These are phyloP conservation scores for Sminthurides aquaticus DNA, from an alignment of 2,888 invertebrate species.

Conservation along the genomic window DNA sequence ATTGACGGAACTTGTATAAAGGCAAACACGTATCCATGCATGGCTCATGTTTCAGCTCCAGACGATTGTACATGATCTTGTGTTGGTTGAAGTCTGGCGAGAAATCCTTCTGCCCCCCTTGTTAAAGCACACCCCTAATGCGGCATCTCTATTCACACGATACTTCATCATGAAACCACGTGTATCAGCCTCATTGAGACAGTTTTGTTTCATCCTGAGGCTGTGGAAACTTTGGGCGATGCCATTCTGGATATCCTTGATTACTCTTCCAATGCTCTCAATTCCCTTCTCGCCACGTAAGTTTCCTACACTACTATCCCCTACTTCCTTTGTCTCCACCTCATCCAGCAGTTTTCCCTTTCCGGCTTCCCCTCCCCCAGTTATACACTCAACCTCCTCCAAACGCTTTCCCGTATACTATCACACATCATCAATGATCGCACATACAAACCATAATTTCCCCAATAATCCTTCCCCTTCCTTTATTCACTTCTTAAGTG, in stretches of 20 bases:
- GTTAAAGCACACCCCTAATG: slow-evolving; percentile 51
- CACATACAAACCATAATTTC: too few species aligned
- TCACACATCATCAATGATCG: too few species aligned
- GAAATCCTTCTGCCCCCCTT: slow-evolving; percentile 70
- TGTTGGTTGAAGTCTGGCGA: slow-evolving; percentile 77
- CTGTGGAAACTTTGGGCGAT: slow-evolving; percentile 69
- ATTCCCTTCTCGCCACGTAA: slow-evolving; percentile 29
- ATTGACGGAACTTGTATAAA: neutral
- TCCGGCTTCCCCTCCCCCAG: neutral
- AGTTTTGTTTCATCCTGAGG: slow-evolving; percentile 70
- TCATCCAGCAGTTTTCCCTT: neutral
- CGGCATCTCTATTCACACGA: slow-evolving; percentile 46
- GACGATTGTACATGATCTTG: slow-evolving; percentile 71
- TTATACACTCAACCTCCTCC: too few species aligned
- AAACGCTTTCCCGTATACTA: too few species aligned
- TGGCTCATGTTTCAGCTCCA: slow-evolving; percentile 53
- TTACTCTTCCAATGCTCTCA: slow-evolving; percentile 47
- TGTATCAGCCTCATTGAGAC: slow-evolving; percentile 73
- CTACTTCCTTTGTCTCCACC: too few species aligned
- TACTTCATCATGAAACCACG: slow-evolving; percentile 69
- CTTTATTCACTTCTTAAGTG: neutral
- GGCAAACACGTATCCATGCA: neutral
- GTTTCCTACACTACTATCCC: too few species aligned
- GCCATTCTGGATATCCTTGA: slow-evolving; percentile 71
- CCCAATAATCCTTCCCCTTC: neutral